These are phyloP conservation scores for Tenthredo notha DNA, from an alignment of 2,888 invertebrate genomes.

Conservation along the genomic window DNA sequence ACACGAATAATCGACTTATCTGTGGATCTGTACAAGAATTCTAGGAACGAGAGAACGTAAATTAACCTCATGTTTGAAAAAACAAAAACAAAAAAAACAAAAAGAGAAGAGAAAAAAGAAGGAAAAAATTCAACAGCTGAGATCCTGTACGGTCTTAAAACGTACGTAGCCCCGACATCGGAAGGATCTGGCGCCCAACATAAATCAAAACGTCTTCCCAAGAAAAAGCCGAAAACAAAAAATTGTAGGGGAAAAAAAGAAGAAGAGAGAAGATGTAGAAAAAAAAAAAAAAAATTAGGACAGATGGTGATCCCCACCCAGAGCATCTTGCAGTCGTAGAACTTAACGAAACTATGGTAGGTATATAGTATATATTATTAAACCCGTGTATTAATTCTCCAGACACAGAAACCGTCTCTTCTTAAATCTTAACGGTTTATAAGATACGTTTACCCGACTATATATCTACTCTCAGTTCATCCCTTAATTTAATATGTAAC, in stretches of 20 bases:
- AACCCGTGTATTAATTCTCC: constrained; percentile 29
- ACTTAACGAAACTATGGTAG: constrained; percentile 4
- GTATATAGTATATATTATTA: background rate
- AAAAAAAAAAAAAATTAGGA: constrained; percentile 57
- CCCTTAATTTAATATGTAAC: background rate
- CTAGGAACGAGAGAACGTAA: constrained; percentile 36
- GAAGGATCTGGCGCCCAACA: constrained; percentile 53
- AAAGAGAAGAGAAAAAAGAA: background rate
- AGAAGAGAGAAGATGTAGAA: too few species aligned
- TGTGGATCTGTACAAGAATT: background rate
- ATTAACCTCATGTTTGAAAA: constrained; percentile 33
- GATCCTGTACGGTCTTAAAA: constrained; percentile 43
- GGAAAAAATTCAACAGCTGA: constrained; percentile 51
- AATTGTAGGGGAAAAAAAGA: constrained; percentile 47
- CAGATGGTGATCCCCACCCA: constrained; percentile 59
- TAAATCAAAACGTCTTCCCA: constrained; percentile 55
- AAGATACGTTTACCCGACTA: background rate
- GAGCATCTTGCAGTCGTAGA: constrained; percentile 59
- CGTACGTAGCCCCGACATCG: constrained; percentile 48
- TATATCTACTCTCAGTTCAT: background rate
- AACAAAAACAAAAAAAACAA: background rate
- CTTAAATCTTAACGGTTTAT: constrained; percentile 12
- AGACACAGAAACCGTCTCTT: background rate
- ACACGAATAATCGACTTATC: constrained; percentile 15
- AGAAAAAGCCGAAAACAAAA: constrained; percentile 53